phyloP scores from a whole-genome alignment of 2,113 vertebrate genomes.

The Brachyistius frenatus region DNA sequence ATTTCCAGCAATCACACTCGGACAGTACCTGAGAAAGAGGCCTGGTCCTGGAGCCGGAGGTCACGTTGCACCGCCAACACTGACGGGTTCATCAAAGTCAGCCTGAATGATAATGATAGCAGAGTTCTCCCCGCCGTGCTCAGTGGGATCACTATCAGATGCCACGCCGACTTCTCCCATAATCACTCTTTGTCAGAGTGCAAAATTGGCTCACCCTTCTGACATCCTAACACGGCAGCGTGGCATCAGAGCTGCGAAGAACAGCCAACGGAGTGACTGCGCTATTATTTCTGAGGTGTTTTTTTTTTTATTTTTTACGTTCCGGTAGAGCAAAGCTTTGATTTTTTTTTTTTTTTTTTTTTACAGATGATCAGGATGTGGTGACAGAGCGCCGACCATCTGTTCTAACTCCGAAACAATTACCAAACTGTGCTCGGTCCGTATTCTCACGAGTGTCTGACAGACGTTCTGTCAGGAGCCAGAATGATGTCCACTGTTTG shows the following conservation, averaged over 20 bases:
- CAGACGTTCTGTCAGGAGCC: slow-evolving; percentile 28
- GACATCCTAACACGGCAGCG: slow-evolving; percentile 42
- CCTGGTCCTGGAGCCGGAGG: slow-evolving; percentile 37
- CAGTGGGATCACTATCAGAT: slow-evolving; percentile 39
- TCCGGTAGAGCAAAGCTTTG: slow-evolving; percentile 14
- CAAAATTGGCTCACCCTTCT: slow-evolving; percentile 59
- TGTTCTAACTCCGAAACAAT: not conserved
- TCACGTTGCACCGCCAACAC: slow-evolving; percentile 21
- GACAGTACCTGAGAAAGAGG: not conserved
- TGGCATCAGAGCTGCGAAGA: slow-evolving; percentile 33
- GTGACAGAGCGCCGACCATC: slow-evolving; percentile 26
- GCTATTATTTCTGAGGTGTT: slow-evolving; percentile 36
- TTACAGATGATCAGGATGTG: slow-evolving; percentile 25
- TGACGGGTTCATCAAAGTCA: slow-evolving; percentile 34
- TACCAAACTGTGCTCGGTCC: too few relatives aligned
- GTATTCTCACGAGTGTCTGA: slow-evolving; percentile 30
- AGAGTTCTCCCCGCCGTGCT: slow-evolving; percentile 8
- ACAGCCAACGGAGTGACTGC: slow-evolving; percentile 11
- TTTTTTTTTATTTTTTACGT: slow-evolving; percentile 31
- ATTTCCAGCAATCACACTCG: slow-evolving; percentile 27
- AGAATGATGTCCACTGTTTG: slow-evolving; percentile 41
- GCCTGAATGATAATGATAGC: slow-evolving; percentile 32
- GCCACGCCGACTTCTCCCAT: slow-evolving; percentile 55
- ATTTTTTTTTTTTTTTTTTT: slow-evolving; percentile 56
- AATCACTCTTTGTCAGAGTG: slow-evolving; percentile 62